Evolutionary conservation across 2,113 vertebrate genomes (phyloP).

Genomic region (Athene noctua): DNA sequence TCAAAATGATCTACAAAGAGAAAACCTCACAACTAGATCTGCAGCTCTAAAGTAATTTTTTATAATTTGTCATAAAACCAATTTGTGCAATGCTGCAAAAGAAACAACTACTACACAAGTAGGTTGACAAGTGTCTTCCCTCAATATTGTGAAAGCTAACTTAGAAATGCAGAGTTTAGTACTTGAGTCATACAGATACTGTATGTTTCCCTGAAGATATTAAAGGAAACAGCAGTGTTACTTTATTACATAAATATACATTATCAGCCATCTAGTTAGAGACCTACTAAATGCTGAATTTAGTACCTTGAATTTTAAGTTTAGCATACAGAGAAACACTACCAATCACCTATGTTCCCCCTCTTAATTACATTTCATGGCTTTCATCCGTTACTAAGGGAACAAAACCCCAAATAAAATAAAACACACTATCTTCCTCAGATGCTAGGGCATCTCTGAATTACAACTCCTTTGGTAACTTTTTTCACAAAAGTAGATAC

Average conservation of each 20-base stretch:
- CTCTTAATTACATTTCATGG: neutral
- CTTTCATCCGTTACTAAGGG: neutral
- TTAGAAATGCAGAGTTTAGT: neutral
- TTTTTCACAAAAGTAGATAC: neutral
- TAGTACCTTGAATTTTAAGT: neutral
- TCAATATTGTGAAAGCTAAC: neutral
- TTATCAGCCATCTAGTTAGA: neutral
- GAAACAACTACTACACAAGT: neutral
- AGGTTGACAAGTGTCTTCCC: neutral
- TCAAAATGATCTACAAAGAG: neutral
- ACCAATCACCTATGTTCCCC: neutral
- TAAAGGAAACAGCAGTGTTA: neutral
- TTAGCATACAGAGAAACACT: neutral
- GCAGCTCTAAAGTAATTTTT: neutral
- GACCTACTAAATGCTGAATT: neutral
- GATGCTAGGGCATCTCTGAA: neutral
- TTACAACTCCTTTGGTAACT: neutral
- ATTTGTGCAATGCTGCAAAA: accelerated
- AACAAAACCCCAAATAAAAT: neutral
- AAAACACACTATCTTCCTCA: neutral
- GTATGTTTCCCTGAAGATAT: neutral
- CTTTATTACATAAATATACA: neutral
- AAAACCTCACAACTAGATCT: neutral
- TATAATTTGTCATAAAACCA: neutral
- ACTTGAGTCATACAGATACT: neutral